phyloP scores from a whole-genome alignment of 2,797 vertebrate genomes.

The Oreochromis grahami region DNA sequence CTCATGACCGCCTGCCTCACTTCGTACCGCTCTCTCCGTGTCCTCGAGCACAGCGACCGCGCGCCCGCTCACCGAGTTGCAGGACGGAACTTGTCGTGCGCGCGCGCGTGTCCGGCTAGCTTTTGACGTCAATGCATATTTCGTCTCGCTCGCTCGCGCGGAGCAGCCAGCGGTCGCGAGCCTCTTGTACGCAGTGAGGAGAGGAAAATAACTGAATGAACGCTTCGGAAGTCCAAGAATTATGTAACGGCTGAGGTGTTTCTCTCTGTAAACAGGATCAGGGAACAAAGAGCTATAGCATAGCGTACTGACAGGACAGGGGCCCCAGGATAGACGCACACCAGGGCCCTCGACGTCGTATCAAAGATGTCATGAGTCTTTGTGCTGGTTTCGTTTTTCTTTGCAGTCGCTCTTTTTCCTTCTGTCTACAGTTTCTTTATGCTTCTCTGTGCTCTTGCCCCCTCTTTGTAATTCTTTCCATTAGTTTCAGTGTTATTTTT shows the following conservation, averaged over 20 bases:
- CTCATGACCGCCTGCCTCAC: background rate
- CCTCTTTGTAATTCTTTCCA: background rate
- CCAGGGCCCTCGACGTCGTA: background rate
- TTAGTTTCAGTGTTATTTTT: background rate
- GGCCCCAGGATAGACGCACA: background rate
- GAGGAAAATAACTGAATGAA: constrained; percentile 25
- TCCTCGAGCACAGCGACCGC: background rate
- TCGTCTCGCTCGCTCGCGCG: constrained; percentile 16
- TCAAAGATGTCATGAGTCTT: background rate
- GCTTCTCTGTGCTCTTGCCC: background rate
- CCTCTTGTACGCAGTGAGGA: background rate
- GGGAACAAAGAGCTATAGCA: background rate
- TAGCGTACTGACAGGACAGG: background rate
- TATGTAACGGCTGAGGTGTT: constrained; percentile 29
- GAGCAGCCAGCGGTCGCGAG: constrained; percentile 14
- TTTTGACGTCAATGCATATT: constrained; percentile 80
- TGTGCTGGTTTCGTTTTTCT: background rate
- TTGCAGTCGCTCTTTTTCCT: background rate
- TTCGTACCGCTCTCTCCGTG: background rate
- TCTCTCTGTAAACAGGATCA: background rate
- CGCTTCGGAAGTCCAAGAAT: constrained; percentile 15
- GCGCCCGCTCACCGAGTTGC: background rate
- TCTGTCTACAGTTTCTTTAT: background rate
- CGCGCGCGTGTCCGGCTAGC: background rate
- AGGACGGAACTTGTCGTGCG: background rate